Evolutionary conservation across 2,797 vertebrate species (phyloP).

Genomic region (Kryptolebias ocellatus): DNA sequence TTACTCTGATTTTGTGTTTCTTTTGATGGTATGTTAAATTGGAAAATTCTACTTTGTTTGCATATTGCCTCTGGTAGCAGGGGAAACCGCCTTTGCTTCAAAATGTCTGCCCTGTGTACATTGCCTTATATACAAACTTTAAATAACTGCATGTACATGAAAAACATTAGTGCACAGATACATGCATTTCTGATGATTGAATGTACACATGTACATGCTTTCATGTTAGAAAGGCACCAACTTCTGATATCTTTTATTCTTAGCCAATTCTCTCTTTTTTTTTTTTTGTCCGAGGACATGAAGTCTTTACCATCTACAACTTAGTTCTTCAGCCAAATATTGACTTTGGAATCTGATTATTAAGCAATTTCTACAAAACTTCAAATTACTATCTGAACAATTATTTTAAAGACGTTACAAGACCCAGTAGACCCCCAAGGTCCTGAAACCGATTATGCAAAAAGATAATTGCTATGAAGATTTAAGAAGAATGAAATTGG

Average conservation of each 20-base stretch:
- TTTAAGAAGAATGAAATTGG: slow-evolving; percentile 85
- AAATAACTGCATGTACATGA: neutral
- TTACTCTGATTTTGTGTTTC: slow-evolving; percentile 52
- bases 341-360: slow-evolving; percentile 86
- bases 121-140: neutral
- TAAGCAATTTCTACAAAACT: slow-evolving; percentile 85
- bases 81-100: slow-evolving; percentile 34
- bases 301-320: slow-evolving; percentile 77
- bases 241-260: slow-evolving; percentile 66
- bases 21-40: slow-evolving; percentile 53
- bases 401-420: slow-evolving; percentile 83
- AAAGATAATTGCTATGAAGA: slow-evolving; percentile 87
- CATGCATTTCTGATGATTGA: neutral
- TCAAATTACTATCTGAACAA: slow-evolving; percentile 85
- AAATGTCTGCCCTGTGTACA: neutral
- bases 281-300: slow-evolving; percentile 47
- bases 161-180: neutral
- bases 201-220: slow-evolving; percentile 12
- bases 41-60: slow-evolving; percentile 47
- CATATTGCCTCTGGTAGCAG: slow-evolving; percentile 17
- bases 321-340: slow-evolving; percentile 81
- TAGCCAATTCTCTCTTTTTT: slow-evolving; percentile 46
- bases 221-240: slow-evolving; percentile 45
- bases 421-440: slow-evolving; percentile 82
- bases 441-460: slow-evolving; percentile 85